Evolutionary conservation across 53 echinoderm and acorn worm species (phyloP), one percentile per base, ranked within the genome.

Genomic region (Antedon mediterranea): DNA sequence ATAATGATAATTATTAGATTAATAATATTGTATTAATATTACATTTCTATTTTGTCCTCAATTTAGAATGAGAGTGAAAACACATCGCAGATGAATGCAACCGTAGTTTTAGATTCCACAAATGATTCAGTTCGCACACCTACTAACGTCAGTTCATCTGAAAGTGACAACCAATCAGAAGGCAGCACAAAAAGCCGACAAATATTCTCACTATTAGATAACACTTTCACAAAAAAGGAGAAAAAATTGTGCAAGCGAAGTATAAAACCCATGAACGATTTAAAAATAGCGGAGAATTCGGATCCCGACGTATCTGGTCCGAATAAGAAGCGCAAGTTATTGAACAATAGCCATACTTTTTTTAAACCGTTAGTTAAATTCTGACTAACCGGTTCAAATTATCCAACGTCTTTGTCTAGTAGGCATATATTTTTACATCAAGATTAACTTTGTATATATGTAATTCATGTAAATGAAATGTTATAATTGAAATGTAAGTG

Each of bases 21-120:
- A 57, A 57, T 57, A n/a, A n/a, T n/a, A n/a, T n/a, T n/a, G n/a
- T n/a, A n/a, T n/a, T n/a, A n/a, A n/a, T n/a, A n/a, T n/a, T n/a
- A n/a, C n/a, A n/a, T n/a, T n/a, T n/a, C n/a, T n/a, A n/a, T n/a
- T n/a, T n/a, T n/a, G n/a, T n/a, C n/a, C n/a, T n/a, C n/a, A n/a
- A n/a, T n/a, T n/a, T n/a, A n/a, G n/a, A n/a, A n/a, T n/a, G n/a
- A 57, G 57, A 18, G 23, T 57, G 57, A 57, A 6, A 57, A 18
- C 23, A 57, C 57, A 2, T 57, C 57, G 1, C 2, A 57, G 13
- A 83, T 91, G 78, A 91, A 91, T 78, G 86, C 88, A 15, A 91
- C 91, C 0, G 72, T 91, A 5, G 84, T 91, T 74, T 30, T 91
- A 57, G 86, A 83, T 27, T 76, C 76, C 28, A 79, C 20, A 57